Evolutionary conservation across 2,888 invertebrate species (phyloP), one percentile per base, ranked within the genome.

Genomic region (Synanthedon vespiformis): DNA sequence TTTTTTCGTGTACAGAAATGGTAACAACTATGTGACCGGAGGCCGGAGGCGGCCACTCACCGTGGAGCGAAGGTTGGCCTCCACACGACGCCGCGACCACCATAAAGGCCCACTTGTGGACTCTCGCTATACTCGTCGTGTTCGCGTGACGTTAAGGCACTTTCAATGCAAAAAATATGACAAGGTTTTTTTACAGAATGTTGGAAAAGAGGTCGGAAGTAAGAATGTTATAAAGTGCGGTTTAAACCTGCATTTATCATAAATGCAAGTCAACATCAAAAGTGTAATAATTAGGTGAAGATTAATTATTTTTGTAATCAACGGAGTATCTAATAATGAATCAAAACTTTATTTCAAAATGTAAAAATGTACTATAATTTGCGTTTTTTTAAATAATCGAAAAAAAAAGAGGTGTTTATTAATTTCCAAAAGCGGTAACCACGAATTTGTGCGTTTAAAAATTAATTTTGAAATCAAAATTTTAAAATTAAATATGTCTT

Each of bases 21-120:
- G 73, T 76, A 61, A 85, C 86, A 50, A 85, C 85, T 49, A 84
- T 83, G 64, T 86, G 86, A 86, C 86, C 86, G 54, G 77, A 77
- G 62, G 73, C 70, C 27, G 72, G 64, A 51, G 79, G 70, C 50
- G 77, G 70, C 44, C 63, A 62, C 56, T 59, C 64, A 53, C 72
- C 78, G 4, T 82, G 84, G 85, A 62, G 71, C 57, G 81, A 77
- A 48, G 75, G 75, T 54, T 81, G 85, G 83, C 80, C 81, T 40
- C 80, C 80, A 40, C 66, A 64, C 57, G 62, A 55, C 50, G n/a
- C 41, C 11, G 50, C 51, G 13, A 12, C 48, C 27, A 13, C 49
- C 5, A 11, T 48, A 18, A 34, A 12, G 34, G 18, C 48, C 48
- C n/a, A 12, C 48, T 16, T 48, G 16, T 34, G 13, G 27, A 50